Base-by-base conservation (phyloP, 2,797 vertebrate species). In the Eospalax fontanierii region DNA sequence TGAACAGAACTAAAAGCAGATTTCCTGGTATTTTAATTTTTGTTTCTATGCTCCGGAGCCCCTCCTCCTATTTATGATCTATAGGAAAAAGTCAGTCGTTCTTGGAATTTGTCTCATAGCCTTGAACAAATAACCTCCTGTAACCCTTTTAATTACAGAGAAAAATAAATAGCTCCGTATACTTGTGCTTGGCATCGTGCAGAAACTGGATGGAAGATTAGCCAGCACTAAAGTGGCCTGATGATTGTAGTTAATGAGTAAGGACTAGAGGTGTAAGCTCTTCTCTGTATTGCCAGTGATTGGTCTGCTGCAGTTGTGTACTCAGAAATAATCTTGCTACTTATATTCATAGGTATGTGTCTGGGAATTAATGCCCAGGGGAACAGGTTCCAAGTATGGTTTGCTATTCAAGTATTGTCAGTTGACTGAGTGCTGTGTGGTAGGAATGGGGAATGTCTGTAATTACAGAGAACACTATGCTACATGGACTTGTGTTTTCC, bases 211-310 rank as follows among this genome's bases (percentile, higher is more conserved):
- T 88, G 73, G 73, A 90, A 93, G 50, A 87, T 86, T 86, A 75
- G 80, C 70, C 78, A 54, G 9, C 57, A 75, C 85, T 95, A 86
- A 97, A 94, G 78, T 95, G 40, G 38, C 75, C 75, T 93, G 40
- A 40, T 93, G 63, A 50, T 73, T 91, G 54, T 86, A 83, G 93
- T 89, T 95, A 87, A 74, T 92, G 54, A 97, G 33, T 94, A 87
- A 96, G 83, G 91, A 78, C 76, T 74, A 38, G 63, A 96, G 28
- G 87, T 57, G 40, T 92, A 68, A 82, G n/a, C 74, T 79, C 30
- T 82, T 91, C 54, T 89, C 63, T 92, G 30, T 30, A 81, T 68
- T 89, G 63, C 86, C 71, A 73, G 6, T 76, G 80, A 89, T 95
- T 95, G 46, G 43, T 93, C 24, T 93, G 59, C 68, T 87, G 46